Base-by-base conservation (phyloP, 2,797 vertebrate genomes). In the Notamacropus eugenii region DNA sequence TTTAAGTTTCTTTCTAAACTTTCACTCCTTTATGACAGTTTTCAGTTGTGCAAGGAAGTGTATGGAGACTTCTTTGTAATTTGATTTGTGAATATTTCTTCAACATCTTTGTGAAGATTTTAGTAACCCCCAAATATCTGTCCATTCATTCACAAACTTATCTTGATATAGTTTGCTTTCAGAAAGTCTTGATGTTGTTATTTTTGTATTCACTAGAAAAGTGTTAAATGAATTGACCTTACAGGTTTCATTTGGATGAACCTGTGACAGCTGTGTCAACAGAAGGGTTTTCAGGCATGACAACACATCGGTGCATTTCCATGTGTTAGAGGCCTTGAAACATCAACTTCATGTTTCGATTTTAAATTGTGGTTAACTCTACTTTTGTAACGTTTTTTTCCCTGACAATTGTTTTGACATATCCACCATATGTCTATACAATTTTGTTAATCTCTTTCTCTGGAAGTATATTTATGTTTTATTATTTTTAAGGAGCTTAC, bases 181-280 rank as follows among this genome's bases (percentile, higher is more conserved):
- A 46, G 40, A 87, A 87, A 87, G 19, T 87, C 22, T 87, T 24
- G 9, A 82, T 24, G 31, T 3, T 74, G n/a, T 74, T 92, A 94
- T 92, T 97, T 97, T 96, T 82, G 90, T 57, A 94, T 93, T 50
- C 24, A 94, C 92, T 50, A 93, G 90, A 94, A 96, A 92, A 92
- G 52, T 1, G 19, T 96, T 97, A 98, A 97, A 96, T 96, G 74
- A 97, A 97, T 98, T 97, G 97, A 98, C 97, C 98, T 95, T 97
- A 96, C 94, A 96, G 31, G 97, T 97, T 98, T 97, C 97, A 95
- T 98, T 97, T 98, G 96, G 98, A 95, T 97, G 93, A 94, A 95
- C 94, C 93, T 90, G 46, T 95, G 97, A 98, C 98, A 98, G 97
- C 96, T 97, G 96, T 96, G 96, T 93, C 52, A 97, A 92, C 94